phyloP scores from a whole-genome alignment of 1,140 invertebrate genomes.

The Achroia grisella region DNA sequence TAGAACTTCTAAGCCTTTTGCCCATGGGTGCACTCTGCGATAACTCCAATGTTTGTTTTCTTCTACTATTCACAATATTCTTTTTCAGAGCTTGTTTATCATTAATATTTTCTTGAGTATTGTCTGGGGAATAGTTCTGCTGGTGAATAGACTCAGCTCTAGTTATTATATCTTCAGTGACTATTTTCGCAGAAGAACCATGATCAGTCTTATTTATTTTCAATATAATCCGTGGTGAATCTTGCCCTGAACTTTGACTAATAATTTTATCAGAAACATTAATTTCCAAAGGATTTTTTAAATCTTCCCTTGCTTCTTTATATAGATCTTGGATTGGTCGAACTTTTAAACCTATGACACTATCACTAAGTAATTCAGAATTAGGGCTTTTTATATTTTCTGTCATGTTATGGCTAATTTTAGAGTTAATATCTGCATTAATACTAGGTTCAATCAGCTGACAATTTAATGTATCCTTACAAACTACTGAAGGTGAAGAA shows the following conservation, averaged over 20 bases:
- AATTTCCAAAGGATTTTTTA: slow-evolving; percentile 66
- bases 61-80: slow-evolving; percentile 37
- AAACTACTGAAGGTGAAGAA: slow-evolving; percentile 8
- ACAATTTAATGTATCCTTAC: background rate
- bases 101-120: slow-evolving; percentile 34
- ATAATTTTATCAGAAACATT: slow-evolving; percentile 53
- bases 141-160: slow-evolving; percentile 28
- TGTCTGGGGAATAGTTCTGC: slow-evolving; percentile 23
- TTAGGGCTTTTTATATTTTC: slow-evolving; percentile 8
- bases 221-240: slow-evolving; percentile 71
- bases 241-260: slow-evolving; percentile 61
- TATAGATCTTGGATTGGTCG: slow-evolving; percentile 34
- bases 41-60: slow-evolving; percentile 26
- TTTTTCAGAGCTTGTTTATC: slow-evolving; percentile 41
- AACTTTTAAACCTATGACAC: slow-evolving; percentile 16
- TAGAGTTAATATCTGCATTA: slow-evolving; percentile 9
- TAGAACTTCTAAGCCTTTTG: slow-evolving; percentile 59
- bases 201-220: slow-evolving; percentile 73
- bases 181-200: slow-evolving; percentile 67
- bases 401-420: slow-evolving; percentile 5
- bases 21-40: slow-evolving; percentile 30
- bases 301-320: slow-evolving; percentile 46
- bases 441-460: slow-evolving; percentile 5
- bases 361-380: slow-evolving; percentile 9
- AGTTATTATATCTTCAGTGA: slow-evolving; percentile 54